Percentiles rank a stretch among this genome's conserved stretches.
phyloP scores from a whole-genome alignment of 1,140 invertebrate genomes.

The Drosophila lacertosa region DNA sequence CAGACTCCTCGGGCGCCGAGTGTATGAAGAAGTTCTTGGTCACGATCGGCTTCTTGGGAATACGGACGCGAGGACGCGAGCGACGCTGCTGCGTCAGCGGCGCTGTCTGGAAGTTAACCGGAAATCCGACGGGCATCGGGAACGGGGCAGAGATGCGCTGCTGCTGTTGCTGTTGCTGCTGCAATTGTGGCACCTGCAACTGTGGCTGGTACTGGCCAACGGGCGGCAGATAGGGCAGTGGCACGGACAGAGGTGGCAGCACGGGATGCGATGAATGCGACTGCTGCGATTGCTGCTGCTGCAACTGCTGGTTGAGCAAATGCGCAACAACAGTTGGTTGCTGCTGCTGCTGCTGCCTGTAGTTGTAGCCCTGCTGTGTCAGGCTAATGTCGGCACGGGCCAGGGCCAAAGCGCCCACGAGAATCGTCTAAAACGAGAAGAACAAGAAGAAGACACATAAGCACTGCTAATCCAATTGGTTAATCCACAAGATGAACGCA shows the following conservation, averaged over 20 bases:
- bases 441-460: constrained; percentile 12
- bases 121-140: constrained; percentile 71
- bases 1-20: constrained; percentile 79
- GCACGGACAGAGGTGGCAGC: constrained; percentile 52
- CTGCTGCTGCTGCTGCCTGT: constrained; percentile 46
- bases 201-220: constrained; percentile 48
- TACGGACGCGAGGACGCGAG: constrained; percentile 63
- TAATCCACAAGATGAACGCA: constrained; percentile 59
- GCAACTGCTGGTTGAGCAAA: constrained; percentile 63
- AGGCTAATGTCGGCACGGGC: constrained; percentile 68
- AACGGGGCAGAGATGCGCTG: constrained; percentile 35
- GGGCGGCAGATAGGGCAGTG: constrained; percentile 62
- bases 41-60: constrained; percentile 74
- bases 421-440: constrained; percentile 52
- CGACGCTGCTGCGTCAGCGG: constrained; percentile 63
- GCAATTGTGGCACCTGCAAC: neutral
- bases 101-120: constrained; percentile 68
- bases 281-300: constrained; percentile 50
- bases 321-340: constrained; percentile 59
- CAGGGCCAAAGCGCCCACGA: constrained; percentile 60
- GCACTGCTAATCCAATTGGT: constrained; percentile 44
- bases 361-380: constrained; percentile 70
- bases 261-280: constrained; percentile 54
- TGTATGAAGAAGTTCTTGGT: constrained; percentile 83
- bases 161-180: constrained; percentile 10